Evolutionary conservation across 1,140 invertebrate species (phyloP).

Genomic region (Scaptomyza pallida): DNA sequence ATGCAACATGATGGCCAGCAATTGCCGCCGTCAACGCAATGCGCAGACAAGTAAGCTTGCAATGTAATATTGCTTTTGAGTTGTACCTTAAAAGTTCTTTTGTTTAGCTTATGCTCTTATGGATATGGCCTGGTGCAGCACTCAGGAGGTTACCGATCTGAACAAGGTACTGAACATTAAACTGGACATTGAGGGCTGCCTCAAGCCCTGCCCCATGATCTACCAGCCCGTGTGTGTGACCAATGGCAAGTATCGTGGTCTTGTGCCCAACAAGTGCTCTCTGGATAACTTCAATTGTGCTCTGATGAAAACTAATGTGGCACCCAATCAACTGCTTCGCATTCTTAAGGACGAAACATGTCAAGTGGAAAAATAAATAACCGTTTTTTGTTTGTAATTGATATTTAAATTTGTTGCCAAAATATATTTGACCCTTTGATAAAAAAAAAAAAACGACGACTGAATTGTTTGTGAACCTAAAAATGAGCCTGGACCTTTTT

Average conservation of each 20-base stretch:
- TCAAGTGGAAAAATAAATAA: slow-evolving; percentile 3
- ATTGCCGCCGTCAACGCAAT: slow-evolving; percentile 66
- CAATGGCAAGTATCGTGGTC: slow-evolving; percentile 72
- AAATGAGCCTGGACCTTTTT: too few relatives aligned
- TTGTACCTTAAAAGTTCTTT: background rate
- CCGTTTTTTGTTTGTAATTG: too few relatives aligned
- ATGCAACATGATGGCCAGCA: slow-evolving; percentile 64
- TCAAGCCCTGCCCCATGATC: slow-evolving; percentile 79
- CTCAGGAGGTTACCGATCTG: slow-evolving; percentile 63
- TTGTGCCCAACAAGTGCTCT: slow-evolving; percentile 61
- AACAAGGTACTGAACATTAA: slow-evolving; percentile 55
- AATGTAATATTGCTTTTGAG: background rate
- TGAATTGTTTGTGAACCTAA: too few relatives aligned
- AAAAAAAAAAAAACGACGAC: too few relatives aligned
- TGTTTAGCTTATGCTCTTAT: slow-evolving; percentile 52
- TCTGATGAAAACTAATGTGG: slow-evolving; percentile 36
- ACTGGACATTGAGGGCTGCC: slow-evolving; percentile 51
- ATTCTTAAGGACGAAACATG: slow-evolving; percentile 50
- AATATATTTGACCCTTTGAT: too few relatives aligned
- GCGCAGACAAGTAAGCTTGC: slow-evolving; percentile 43
- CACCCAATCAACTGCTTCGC: slow-evolving; percentile 41
- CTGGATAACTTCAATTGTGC: slow-evolving; percentile 71
- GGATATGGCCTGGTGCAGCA: slow-evolving; percentile 74
- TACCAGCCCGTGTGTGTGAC: slow-evolving; percentile 74
- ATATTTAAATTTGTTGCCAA: too few relatives aligned